Base-by-base conservation (phyloP, 1,140 invertebrate species). In the Ectropis grisescens region DNA sequence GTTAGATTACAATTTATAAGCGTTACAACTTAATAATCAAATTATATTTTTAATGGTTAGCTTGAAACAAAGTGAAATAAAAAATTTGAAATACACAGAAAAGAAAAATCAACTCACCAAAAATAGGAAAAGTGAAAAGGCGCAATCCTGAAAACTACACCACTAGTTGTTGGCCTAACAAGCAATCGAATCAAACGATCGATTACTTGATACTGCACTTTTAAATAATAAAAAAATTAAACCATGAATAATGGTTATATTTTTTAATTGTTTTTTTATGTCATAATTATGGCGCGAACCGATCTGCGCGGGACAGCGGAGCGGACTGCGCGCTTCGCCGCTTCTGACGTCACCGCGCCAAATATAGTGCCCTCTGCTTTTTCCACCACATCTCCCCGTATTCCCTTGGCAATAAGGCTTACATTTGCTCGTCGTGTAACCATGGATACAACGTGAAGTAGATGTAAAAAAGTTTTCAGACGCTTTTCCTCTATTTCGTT, bases 331-430 rank as follows among this genome's bases (percentile, higher is more conserved):
- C 59, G 56, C 41, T 54, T 51, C 40, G 23, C 41, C 41, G 24
- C 24, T 25, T 22, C 29, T 61, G 60, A 80, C 74, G 74, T 79
- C 69, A 72, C 33, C 37, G 25, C 37, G 43, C 61, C 69, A 50
- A 66, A 79, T 79, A 79, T 79, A 79, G 74, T 34, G 30, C 22
- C 25, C 19, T n/a, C 16, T 44, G 31, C 23, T 3, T 11, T 37
- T 2, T 44, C 56, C 29, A 28, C 53, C 33, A 71, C 34, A 68
- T 53, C 56, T 37, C 33, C 23, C 3, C 8, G 3, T 19, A 19
- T 19, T 19, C 8, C 4, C 3, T n/a, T 6, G 2, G n/a, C 0
- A 16, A 33, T 58, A 66, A 31, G 26, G 55, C n/a, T n/a, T n/a
- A n/a, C n/a, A n/a, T n/a, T n/a, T n/a, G n/a, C n/a, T n/a, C n/a